Percentiles rank a stretch among this genome's conserved stretches.
Evolutionary conservation across 23 tunicate species (phyloP).

Genomic region (Aplidium turbinatum): DNA sequence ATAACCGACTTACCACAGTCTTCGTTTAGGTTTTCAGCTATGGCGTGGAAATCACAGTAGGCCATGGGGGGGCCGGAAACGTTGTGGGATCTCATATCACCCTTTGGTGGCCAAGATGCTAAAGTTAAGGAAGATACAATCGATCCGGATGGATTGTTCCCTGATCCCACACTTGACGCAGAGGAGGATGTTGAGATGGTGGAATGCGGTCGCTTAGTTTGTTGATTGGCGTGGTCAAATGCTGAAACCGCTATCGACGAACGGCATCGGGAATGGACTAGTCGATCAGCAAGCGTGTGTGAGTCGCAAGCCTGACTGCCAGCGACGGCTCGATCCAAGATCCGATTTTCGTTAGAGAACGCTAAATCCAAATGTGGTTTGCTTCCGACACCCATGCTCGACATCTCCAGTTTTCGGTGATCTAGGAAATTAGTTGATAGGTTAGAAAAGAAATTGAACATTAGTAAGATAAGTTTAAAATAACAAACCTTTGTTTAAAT

Average conservation of each 20-base stretch:
- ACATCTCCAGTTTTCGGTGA: conserved; percentile 80
- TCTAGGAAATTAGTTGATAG: conserved; percentile 61
- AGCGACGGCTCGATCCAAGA: conserved; percentile 76
- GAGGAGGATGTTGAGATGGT: conserved; percentile 77
- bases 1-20: conserved; percentile 41
- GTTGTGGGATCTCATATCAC: not conserved
- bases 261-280: conserved; percentile 53
- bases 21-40: conserved; percentile 72
- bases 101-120: conserved; percentile 51
- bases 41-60: conserved; percentile 88
- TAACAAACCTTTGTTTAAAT: too few relatives aligned
- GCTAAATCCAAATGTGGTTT: conserved; percentile 91
- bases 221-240: conserved; percentile 43
- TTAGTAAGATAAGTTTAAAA: too few relatives aligned
- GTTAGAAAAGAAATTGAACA: too few relatives aligned
- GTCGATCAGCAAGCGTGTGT: conserved; percentile 31
- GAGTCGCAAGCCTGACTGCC: conserved; percentile 29
- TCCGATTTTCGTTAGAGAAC: conserved; percentile 67
- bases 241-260: conserved; percentile 87
- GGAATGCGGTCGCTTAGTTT: conserved; percentile 76
- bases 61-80: conserved; percentile 70
- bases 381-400: conserved; percentile 95
- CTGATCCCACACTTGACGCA: conserved; percentile 75
- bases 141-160: conserved; percentile 59
- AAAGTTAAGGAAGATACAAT: conserved; percentile 49